Conservation (phyloP, 2,797 vertebrate genomes). For the Trichosurus vulpecula region DNA sequence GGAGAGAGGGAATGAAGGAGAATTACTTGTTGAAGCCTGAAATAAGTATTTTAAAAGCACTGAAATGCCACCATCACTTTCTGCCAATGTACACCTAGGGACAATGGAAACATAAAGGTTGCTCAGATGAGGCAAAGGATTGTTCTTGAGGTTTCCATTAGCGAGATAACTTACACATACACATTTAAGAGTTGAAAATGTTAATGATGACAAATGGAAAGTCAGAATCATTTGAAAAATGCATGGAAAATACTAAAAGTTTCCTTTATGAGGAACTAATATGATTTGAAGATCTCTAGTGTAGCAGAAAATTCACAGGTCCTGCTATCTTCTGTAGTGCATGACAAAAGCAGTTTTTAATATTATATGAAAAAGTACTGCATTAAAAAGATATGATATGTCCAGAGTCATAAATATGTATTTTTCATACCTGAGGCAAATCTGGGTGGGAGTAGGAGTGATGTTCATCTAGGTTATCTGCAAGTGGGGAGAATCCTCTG, state of each 20-base stretch:
- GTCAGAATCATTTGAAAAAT: not conserved
- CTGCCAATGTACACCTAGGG: not conserved
- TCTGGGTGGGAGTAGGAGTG: not conserved
- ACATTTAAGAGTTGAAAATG: constrained; percentile 28
- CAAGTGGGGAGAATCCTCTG: not conserved
- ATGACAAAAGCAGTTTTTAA: not conserved
- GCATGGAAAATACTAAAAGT: constrained; percentile 1
- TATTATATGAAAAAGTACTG: constrained; percentile 20
- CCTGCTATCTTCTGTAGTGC: not conserved
- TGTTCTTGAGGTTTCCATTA: not conserved
- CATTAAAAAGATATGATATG: constrained; percentile 11
- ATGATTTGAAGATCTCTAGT: constrained; percentile 2
- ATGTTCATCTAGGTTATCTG: not conserved
- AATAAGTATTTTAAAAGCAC: not conserved
- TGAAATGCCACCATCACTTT: not conserved
- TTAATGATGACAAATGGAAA: not conserved
- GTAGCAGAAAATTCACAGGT: not conserved
- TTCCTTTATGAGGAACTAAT: not conserved
- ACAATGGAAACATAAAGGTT: constrained; percentile 13
- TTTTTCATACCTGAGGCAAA: too few relatives aligned
- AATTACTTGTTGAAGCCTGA: not conserved
- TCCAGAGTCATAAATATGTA: too few relatives aligned
- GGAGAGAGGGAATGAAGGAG: not conserved
- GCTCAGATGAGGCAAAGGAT: not conserved
- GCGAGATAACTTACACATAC: not conserved